Conservation (phyloP, 35 echinoderm and acorn worm species). For the Holothuria glaberrima region DNA sequence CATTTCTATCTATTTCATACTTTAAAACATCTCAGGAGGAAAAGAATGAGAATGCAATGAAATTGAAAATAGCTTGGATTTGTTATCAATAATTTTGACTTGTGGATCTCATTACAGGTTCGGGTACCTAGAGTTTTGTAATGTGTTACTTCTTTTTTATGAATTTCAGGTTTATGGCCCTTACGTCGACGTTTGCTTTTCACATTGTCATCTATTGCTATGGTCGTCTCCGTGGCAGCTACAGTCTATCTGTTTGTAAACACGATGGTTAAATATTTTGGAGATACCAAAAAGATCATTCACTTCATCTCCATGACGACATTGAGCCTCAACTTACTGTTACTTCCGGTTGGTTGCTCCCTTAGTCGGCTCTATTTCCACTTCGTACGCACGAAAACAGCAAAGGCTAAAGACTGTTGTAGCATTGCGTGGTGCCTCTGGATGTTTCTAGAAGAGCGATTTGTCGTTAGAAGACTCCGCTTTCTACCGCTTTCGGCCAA, state of each 20-base stretch:
- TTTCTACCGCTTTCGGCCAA: conserved; percentile 10
- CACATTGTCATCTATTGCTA: neutral
- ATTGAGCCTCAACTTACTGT: conserved; percentile 19
- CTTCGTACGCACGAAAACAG: conserved; percentile 20
- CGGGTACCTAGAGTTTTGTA: too few species aligned
- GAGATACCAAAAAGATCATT: neutral
- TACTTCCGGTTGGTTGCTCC: conserved; percentile 6
- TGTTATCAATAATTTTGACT: too few species aligned
- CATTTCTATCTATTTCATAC: too few species aligned
- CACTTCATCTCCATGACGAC: conserved; percentile 57
- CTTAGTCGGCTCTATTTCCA: conserved; percentile 33
- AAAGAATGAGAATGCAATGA: too few species aligned
- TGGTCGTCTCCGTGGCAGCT: neutral
- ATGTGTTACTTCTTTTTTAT: neutral
- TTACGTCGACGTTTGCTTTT: neutral
- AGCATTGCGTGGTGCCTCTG: conserved; percentile 47
- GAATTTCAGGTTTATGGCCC: neutral
- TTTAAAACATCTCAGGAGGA: too few species aligned
- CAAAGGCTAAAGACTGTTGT: conserved; percentile 17
- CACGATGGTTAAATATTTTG: conserved; percentile 36
- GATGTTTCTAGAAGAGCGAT: conserved; percentile 43
- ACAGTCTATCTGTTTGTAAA: conserved; percentile 8
- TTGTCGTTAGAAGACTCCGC: conserved; percentile 27
- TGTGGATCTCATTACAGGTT: too few species aligned
- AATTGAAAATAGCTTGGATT: too few species aligned